These are phyloP conservation scores for Invenusta paracnida DNA, from an alignment of 2,888 invertebrate genomes.

Conservation along the genomic window DNA sequence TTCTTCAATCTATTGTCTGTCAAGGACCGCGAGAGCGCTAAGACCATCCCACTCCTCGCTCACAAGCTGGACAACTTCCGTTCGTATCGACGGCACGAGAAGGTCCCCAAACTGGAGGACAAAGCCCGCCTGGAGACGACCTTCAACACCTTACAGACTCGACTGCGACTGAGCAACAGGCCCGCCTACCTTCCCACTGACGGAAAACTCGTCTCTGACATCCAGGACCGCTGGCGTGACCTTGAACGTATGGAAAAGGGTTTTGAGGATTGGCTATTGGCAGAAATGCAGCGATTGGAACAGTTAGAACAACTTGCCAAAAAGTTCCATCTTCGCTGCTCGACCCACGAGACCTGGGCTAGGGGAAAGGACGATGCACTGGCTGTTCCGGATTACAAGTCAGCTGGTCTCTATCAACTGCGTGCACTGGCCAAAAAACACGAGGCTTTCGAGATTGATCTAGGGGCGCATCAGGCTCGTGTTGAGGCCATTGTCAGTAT, in stretches of 20 bases:
- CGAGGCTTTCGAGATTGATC: constrained; percentile 97
- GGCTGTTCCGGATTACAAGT: constrained; percentile 90
- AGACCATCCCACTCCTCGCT: constrained; percentile 87
- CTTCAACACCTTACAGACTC: constrained; percentile 98
- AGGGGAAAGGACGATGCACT: constrained; percentile 97
- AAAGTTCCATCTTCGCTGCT: constrained; percentile 99
- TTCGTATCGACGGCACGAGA: constrained; percentile 95
- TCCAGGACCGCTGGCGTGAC: constrained; percentile 93
- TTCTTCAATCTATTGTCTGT: too few relatives aligned
- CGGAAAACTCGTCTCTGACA: constrained; percentile 96
- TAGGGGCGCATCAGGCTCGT: constrained; percentile 97
- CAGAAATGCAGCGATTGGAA: constrained; percentile 78
- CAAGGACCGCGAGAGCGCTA: constrained; percentile 73
- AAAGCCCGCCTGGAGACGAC: constrained; percentile 98
- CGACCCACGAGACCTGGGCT: constrained; percentile 95
- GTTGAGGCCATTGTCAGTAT: constrained; percentile 99
- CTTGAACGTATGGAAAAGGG: constrained; percentile 94
- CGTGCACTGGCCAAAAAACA: constrained; percentile 96
- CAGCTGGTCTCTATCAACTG: constrained; percentile 90
- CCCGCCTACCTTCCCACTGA: constrained; percentile 99
- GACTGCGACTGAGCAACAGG: constrained; percentile 90
- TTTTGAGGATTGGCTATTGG: constrained; percentile 81
- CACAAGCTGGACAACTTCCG: constrained; percentile 97
- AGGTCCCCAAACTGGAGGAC: constrained; percentile 98
- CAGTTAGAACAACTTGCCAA: constrained; percentile 92